Evolutionary conservation across 2,797 vertebrate species (phyloP).

Genomic region (Ptychadena robeensis): DNA sequence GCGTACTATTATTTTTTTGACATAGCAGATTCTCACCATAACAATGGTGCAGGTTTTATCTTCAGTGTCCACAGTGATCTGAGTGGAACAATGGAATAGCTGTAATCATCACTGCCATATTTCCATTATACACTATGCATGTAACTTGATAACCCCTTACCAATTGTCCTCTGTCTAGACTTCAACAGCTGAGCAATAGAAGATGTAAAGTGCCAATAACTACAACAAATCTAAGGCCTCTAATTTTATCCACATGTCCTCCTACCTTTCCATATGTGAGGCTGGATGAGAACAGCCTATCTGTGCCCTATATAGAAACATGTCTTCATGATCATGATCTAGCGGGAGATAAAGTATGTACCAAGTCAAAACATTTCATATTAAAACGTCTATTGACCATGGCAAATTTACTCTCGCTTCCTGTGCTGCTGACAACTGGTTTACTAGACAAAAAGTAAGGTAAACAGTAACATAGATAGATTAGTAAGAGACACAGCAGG

Average conservation of each 20-base stretch:
- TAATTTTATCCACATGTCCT: neutral
- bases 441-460: too few relatives aligned
- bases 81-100: slow-evolving; percentile 47
- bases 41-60: slow-evolving; percentile 66
- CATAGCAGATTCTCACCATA: slow-evolving; percentile 69
- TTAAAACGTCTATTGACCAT: too few relatives aligned
- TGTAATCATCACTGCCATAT: neutral
- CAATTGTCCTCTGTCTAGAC: neutral
- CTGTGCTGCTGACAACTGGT: too few relatives aligned
- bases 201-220: neutral
- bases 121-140: neutral
- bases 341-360: neutral
- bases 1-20: slow-evolving; percentile 71
- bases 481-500: too few relatives aligned
- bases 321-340: neutral
- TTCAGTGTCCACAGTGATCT: slow-evolving; percentile 38
- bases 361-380: too few relatives aligned
- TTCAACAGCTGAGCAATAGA: neutral
- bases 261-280: neutral
- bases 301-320: too few relatives aligned
- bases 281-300: neutral
- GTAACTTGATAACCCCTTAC: slow-evolving; percentile 8
- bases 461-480: too few relatives aligned
- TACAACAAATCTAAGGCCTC: neutral
- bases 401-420: too few relatives aligned